These are phyloP conservation scores for Diploptera punctata DNA, from an alignment of 2,888 invertebrate genomes.

Conservation along the genomic window DNA sequence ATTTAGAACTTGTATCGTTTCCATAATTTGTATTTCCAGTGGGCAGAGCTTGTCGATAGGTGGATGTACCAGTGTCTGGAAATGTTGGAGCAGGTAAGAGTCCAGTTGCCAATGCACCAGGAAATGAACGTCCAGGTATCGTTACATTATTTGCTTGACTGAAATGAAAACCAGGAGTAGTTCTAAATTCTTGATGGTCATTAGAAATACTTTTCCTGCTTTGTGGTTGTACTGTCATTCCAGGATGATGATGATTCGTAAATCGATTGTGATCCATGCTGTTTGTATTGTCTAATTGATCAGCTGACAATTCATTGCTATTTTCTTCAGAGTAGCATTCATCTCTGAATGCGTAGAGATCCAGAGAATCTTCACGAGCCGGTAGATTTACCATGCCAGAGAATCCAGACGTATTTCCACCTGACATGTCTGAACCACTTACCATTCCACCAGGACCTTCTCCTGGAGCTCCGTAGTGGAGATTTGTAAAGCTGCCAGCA, in stretches of 20 bases:
- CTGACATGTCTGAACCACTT: conserved; percentile 45
- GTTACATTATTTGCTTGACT: conserved; percentile 27
- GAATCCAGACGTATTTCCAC: conserved; percentile 49
- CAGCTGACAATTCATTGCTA: conserved; percentile 51
- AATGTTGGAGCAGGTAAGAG: conserved; percentile 30
- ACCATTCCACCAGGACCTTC: conserved; percentile 52
- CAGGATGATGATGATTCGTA: conserved; percentile 1
- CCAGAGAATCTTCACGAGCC: conserved; percentile 64
- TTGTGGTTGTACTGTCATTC: conserved; percentile 8
- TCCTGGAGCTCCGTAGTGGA: conserved; percentile 67
- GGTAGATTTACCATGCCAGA: conserved; percentile 52
- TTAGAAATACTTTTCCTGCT: conserved; percentile 17
- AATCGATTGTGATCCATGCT: conserved; percentile 21
- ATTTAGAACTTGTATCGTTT: conserved; percentile 31
- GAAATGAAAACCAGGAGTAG: conserved; percentile 34
- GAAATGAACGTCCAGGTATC: conserved; percentile 24
- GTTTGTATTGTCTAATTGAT: conserved; percentile 25
- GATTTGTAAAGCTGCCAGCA: conserved; percentile 69
- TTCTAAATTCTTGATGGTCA: conserved; percentile 36
- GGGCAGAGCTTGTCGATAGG: conserved; percentile 8
- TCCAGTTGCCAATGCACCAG: conserved; percentile 4
- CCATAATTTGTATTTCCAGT: conserved; percentile 26
- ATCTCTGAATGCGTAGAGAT: conserved; percentile 66
- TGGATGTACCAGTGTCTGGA: conserved; percentile 20
- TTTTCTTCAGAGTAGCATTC: conserved; percentile 64